phyloP scores from a whole-genome alignment of 2,888 invertebrate species.

The Pheosia tremula region DNA sequence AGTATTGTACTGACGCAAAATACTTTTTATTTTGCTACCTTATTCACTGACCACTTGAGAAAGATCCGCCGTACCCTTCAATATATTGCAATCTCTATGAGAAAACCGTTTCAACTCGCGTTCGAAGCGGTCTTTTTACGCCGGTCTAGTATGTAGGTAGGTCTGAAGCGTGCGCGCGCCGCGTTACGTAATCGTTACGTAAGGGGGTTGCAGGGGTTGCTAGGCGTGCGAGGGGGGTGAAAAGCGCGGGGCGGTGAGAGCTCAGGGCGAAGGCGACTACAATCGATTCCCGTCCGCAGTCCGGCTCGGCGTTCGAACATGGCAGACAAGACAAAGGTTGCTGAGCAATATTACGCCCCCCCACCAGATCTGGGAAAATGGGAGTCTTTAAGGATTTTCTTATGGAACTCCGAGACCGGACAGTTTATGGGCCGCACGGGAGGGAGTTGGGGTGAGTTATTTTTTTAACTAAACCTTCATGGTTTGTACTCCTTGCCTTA shows the following conservation, averaged over 20 bases:
- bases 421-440: constrained; percentile 96
- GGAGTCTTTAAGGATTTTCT: constrained; percentile 93
- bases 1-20: constrained; percentile 16
- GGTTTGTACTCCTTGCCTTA: constrained; percentile 14
- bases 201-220: constrained; percentile 70
- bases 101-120: constrained; percentile 14
- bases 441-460: constrained; percentile 96
- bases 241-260: constrained; percentile 35
- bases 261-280: constrained; percentile 65
- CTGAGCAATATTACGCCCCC: constrained; percentile 90
- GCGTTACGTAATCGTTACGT: constrained; percentile 79
- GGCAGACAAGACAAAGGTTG: constrained; percentile 90
- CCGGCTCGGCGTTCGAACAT: constrained; percentile 80
- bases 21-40: constrained; percentile 37
- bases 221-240: constrained; percentile 47
- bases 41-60: constrained; percentile 37
- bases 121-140: constrained; percentile 36
- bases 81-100: constrained; percentile 11
- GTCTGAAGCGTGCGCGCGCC: constrained; percentile 73
- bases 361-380: constrained; percentile 93
- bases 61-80: constrained; percentile 40
- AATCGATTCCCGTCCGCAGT: constrained; percentile 80
- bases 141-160: constrained; percentile 57
- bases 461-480: constrained; percentile 11
- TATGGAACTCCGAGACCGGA: constrained; percentile 96